Base-by-base conservation (phyloP, 2,888 invertebrate species). In the Drosophila pegasa region DNA sequence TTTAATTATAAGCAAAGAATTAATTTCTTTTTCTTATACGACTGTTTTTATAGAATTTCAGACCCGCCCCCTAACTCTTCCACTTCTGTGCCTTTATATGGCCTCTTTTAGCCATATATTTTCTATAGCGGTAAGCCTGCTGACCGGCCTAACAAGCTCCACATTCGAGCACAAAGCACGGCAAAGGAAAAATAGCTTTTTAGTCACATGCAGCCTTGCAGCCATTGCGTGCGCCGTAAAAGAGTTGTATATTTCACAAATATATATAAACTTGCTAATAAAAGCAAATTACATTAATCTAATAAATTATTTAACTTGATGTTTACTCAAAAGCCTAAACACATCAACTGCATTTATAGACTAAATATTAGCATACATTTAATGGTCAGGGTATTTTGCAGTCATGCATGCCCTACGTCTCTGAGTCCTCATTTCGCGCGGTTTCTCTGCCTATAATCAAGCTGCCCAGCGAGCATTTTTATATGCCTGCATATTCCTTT, bases 401-500 rank as follows among this genome's bases (percentile, higher is more conserved):
- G 62, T 35, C 40, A 7, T 2, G 20, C 16, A 61, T 18, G 6
- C 10, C 5, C 10, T 6, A 35, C 3, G 25, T n/a, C 22, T 38
- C 9, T 9, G 16, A 40, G 43, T 22, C 40, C 40, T 45, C 20
- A 16, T 29, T 55, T 71, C 47, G n/a, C 43, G 56, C 48, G 40
- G 48, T 27, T 40, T 29, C 18, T 58, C 18, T 58, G 58, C 8
- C 22, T 63, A 48, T 50, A 64, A 73, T 70, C 56, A 70, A 64
- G 48, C 60, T 43, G 35, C 33, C 41, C 40, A 41, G 25, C 51
- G 31, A 55, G 48, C 59, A 48, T 51, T 61, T 75, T 58, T 58
- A 38, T 68, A 37, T 38, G 52, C 47, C 54, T 33, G 35, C 33
- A 62, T 45, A 18, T 67, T 79, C 70, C 67, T 64, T 62, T 79